Conservation (phyloP, 2,888 invertebrate genomes). For the Hemithea aestivaria region DNA sequence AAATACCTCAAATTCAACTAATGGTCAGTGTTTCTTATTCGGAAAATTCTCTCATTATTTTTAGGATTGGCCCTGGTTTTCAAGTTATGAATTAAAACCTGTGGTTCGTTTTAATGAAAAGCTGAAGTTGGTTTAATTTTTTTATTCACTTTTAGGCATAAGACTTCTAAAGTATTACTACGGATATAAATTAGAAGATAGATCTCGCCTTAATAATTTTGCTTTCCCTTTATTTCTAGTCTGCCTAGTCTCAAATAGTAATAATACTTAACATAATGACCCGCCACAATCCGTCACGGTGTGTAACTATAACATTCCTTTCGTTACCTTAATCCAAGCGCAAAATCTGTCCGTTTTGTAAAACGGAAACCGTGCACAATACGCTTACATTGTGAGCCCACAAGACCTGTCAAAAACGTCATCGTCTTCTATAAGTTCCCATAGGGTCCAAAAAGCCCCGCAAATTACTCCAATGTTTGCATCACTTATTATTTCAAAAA, state of each 20-base stretch:
- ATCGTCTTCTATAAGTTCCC: constrained; percentile 53
- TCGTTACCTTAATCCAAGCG: constrained; percentile 44
- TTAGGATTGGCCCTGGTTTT: too few species aligned
- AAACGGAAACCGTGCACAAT: constrained; percentile 54
- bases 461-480: constrained; percentile 70
- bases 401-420: constrained; percentile 69
- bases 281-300: constrained; percentile 26
- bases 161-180: too few species aligned
- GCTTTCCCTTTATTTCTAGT: neutral
- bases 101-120: too few species aligned
- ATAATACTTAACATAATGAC: constrained; percentile 15
- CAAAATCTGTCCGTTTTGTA: constrained; percentile 40
- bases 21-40: too few species aligned
- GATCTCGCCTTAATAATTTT: too few species aligned
- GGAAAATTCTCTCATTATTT: too few species aligned
- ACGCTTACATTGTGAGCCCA: constrained; percentile 44
- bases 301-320: constrained; percentile 25
- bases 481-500: constrained; percentile 56
- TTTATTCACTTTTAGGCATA: too few species aligned
- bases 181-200: too few species aligned
- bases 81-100: too few species aligned
- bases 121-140: too few species aligned
- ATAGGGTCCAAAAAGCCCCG: constrained; percentile 63
- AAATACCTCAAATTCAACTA: too few species aligned
- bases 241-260: neutral